Evolutionary conservation across 2,113 vertebrate genomes (phyloP).

Genomic region (Rostratula benghalensis): DNA sequence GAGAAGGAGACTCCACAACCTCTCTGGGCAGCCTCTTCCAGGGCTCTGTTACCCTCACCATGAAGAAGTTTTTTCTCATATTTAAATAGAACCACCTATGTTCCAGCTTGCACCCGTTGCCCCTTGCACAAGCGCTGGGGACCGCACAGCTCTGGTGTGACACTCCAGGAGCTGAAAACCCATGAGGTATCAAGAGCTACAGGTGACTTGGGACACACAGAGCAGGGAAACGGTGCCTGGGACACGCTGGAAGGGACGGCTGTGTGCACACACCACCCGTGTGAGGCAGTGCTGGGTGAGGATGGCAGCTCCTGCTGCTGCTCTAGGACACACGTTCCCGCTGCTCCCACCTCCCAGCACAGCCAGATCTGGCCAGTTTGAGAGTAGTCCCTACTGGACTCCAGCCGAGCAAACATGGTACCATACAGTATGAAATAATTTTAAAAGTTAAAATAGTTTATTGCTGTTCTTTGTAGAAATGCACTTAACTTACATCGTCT

Average conservation of each 20-base stretch:
- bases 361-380: not conserved
- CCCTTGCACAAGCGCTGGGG: rapidly evolving
- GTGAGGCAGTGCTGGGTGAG: rapidly evolving
- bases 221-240: rapidly evolving
- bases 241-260: rapidly evolving
- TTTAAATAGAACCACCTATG: no score
- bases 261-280: rapidly evolving
- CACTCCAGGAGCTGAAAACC: not conserved
- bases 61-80: no score
- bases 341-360: not conserved
- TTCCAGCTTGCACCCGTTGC: no score
- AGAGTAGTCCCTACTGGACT: not conserved
- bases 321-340: rapidly evolving
- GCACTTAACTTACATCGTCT: conserved; percentile 64
- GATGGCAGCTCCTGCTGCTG: not conserved
- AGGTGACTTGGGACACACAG: rapidly evolving
- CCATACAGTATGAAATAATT: not conserved
- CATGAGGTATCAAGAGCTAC: not conserved
- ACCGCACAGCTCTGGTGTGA: rapidly evolving
- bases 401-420: conserved; percentile 18
- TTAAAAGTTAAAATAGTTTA: conserved; percentile 75
- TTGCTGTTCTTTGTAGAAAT: conserved; percentile 73
- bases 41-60: no score
- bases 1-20: no score
- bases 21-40: no score